Conservation (phyloP, 2,888 invertebrate species). For the Mesorhabditis belari region DNA sequence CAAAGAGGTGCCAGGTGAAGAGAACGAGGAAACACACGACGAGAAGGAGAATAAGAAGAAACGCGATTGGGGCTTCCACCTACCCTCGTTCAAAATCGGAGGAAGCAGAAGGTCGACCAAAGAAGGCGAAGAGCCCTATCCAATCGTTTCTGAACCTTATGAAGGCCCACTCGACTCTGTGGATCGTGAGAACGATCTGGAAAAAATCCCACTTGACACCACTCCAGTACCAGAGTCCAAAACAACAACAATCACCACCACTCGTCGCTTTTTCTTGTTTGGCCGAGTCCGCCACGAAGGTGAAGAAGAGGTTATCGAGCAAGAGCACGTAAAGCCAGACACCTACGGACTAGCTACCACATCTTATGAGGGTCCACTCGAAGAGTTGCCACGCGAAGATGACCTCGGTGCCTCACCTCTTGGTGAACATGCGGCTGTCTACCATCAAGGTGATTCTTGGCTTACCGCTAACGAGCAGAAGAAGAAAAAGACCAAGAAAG, state of each 20-base stretch:
- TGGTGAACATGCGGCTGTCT: constrained; percentile 10
- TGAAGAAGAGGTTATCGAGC: constrained; percentile 18
- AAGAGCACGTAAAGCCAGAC: constrained; percentile 5
- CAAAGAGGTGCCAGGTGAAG: background rate
- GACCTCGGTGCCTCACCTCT: constrained; percentile 14
- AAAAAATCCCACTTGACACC: constrained; percentile 8
- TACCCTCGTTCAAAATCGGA: too few species aligned
- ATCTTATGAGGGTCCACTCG: constrained; percentile 12
- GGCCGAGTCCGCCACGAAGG: constrained; percentile 18
- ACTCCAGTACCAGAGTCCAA: too few species aligned
- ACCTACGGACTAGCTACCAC: constrained; percentile 5
- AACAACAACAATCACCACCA: too few species aligned
- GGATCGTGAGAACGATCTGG: constrained; percentile 8
- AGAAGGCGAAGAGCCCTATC: too few species aligned
- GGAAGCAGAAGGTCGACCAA: too few species aligned
- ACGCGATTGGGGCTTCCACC: too few species aligned
- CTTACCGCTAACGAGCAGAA: constrained; percentile 1
- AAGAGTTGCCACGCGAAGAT: constrained; percentile 6
- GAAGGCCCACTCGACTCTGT: too few species aligned
- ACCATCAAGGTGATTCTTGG: constrained; percentile 16
- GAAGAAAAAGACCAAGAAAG: too few species aligned
- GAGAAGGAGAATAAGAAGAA: too few species aligned
- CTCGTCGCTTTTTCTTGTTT: constrained; percentile 2
- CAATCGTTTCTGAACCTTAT: too few species aligned
- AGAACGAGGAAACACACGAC: too few species aligned